Evolutionary conservation across 2,113 vertebrate species (phyloP).

Genomic region (Bos javanicus): DNA sequence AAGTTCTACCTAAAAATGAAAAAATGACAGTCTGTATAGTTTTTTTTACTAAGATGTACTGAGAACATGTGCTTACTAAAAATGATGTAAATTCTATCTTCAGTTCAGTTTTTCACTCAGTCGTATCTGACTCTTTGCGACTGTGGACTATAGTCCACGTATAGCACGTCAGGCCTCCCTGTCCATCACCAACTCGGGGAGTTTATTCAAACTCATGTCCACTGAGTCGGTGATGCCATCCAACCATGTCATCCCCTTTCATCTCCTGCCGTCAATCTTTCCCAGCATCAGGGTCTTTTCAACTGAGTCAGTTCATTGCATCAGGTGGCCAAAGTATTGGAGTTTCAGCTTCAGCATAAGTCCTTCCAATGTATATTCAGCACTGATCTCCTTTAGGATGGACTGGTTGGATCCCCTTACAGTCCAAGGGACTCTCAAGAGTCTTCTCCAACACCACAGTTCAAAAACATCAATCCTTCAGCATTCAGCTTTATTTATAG

Average conservation of each 20-base stretch:
- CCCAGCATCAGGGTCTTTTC: background rate
- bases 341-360: background rate
- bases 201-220: background rate
- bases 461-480: background rate
- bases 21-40: background rate
- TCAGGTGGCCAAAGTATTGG: background rate
- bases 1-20: background rate
- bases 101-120: background rate
- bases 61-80: background rate
- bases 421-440: background rate
- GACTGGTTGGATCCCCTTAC: background rate
- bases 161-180: background rate
- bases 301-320: background rate
- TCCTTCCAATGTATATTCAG: background rate
- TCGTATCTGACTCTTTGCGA: background rate
- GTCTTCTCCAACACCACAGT: background rate
- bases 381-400: background rate
- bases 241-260: background rate
- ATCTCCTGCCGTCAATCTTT: background rate
- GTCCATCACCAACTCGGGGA: fast-evolving
- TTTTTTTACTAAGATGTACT: background rate
- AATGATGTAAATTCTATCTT: background rate
- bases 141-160: background rate
- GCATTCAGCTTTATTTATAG: background rate
- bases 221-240: fast-evolving